Evolutionary conservation across 2,797 vertebrate species (phyloP).

Genomic region (Phrynocephalus forsythii): DNA sequence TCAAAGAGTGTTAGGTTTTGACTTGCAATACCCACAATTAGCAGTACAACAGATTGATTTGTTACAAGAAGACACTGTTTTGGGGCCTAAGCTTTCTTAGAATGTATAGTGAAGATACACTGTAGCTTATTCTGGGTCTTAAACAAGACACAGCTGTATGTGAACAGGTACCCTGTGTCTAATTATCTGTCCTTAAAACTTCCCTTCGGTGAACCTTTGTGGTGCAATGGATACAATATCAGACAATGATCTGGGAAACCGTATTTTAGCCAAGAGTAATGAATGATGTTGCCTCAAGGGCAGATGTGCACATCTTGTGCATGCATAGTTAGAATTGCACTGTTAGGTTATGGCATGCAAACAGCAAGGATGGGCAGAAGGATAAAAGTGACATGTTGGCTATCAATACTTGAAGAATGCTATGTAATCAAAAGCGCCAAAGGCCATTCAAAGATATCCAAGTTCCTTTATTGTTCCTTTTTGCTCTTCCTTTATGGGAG

Average conservation of each 20-base stretch:
- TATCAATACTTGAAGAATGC: too few relatives aligned
- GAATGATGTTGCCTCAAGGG: not conserved
- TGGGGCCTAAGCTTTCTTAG: not conserved
- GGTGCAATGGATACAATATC: too few relatives aligned
- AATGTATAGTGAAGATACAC: not conserved
- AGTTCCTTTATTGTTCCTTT: too few relatives aligned
- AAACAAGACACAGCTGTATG: not conserved
- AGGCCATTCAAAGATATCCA: too few relatives aligned
- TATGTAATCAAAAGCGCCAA: too few relatives aligned
- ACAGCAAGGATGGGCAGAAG: too few relatives aligned
- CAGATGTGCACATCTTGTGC: not conserved
- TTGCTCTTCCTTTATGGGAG: too few relatives aligned
- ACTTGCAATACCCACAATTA: not conserved
- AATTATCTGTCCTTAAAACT: not conserved
- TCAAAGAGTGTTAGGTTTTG: not conserved
- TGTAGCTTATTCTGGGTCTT: too few relatives aligned
- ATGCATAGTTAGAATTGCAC: not conserved
- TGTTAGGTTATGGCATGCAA: not conserved
- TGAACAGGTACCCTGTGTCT: not conserved
- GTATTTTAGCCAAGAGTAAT: too few relatives aligned
- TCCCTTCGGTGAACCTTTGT: not conserved
- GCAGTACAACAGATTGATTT: not conserved
- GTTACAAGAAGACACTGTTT: not conserved
- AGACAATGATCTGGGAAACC: too few relatives aligned
- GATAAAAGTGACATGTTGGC: too few relatives aligned